phyloP scores from a whole-genome alignment of 1,140 invertebrate genomes.

The Brachionus asplanchnoidis region DNA sequence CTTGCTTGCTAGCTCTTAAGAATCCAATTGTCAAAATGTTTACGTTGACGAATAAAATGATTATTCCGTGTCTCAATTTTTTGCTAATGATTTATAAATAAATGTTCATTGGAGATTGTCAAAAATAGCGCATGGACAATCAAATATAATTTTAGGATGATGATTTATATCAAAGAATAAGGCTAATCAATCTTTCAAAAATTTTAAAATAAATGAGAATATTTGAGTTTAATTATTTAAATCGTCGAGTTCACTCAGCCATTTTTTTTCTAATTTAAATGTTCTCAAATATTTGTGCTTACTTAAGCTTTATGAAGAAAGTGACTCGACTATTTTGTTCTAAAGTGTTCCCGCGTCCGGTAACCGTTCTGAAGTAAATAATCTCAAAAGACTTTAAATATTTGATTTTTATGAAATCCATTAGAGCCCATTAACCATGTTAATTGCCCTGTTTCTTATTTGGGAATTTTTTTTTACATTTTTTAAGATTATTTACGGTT shows the following conservation, averaged over 20 bases:
- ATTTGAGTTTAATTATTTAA: neutral
- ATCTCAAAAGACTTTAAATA: neutral
- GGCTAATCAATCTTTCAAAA: neutral
- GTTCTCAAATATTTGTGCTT: neutral
- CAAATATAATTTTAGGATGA: neutral
- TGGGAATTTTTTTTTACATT: neutral
- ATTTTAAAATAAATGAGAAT: neutral
- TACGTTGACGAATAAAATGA: neutral
- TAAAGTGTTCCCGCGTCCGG: neutral
- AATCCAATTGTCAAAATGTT: slow-evolving; percentile 13
- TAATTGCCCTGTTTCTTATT: neutral
- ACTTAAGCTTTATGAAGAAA: neutral
- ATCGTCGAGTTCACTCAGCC: neutral
- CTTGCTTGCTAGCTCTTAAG: neutral
- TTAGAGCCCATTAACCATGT: neutral
- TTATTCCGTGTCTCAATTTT: slow-evolving; percentile 11
- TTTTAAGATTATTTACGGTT: neutral
- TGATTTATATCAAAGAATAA: neutral
- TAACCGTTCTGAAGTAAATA: neutral
- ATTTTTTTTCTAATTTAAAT: neutral
- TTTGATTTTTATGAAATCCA: neutral
- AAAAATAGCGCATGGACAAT: slow-evolving; percentile 8
- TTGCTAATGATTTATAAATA: slow-evolving; percentile 32
- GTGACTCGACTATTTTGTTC: neutral
- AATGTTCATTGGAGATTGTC: neutral